phyloP scores from a whole-genome alignment of 2,113 vertebrate species.

The Eptesicus fuscus region DNA sequence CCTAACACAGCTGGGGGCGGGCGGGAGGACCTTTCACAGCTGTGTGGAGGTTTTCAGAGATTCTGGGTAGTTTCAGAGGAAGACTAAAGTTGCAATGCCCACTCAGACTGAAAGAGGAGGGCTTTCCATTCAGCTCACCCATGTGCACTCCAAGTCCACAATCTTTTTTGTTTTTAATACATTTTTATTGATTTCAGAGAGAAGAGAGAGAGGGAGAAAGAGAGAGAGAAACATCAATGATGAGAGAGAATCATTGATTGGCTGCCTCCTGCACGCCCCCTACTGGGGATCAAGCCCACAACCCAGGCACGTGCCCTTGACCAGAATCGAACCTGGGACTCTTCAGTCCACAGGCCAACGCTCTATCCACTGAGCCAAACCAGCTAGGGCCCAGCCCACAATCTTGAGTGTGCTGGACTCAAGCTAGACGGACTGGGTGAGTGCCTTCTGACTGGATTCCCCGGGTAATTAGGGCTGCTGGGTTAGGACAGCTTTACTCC shows the following conservation, averaged over 20 bases:
- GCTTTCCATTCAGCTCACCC: not conserved
- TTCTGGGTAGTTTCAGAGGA: not conserved
- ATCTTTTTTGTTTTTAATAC: not conserved
- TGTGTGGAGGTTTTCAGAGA: not conserved
- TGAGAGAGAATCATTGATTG: too few species aligned
- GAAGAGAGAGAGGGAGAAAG: too few species aligned
- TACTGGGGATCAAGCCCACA: too few species aligned
- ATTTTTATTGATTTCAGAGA: too few species aligned
- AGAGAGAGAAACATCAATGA: too few species aligned
- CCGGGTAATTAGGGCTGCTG: not conserved
- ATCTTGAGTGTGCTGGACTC: not conserved
- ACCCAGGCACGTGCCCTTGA: too few species aligned
- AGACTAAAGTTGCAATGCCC: not conserved
- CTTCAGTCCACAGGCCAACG: too few species aligned
- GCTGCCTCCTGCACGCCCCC: too few species aligned
- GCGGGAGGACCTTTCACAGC: not conserved
- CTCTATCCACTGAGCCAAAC: too few species aligned
- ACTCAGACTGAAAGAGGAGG: not conserved
- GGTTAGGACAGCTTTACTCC: not conserved
- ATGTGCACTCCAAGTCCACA: not conserved
- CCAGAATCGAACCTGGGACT: too few species aligned
- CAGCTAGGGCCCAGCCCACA: not conserved
- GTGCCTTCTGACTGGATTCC: not conserved
- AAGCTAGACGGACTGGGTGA: rapidly evolving
- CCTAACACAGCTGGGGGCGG: not conserved